Conservation (phyloP, 2,113 vertebrate species). For the Melanocharis versteri region DNA sequence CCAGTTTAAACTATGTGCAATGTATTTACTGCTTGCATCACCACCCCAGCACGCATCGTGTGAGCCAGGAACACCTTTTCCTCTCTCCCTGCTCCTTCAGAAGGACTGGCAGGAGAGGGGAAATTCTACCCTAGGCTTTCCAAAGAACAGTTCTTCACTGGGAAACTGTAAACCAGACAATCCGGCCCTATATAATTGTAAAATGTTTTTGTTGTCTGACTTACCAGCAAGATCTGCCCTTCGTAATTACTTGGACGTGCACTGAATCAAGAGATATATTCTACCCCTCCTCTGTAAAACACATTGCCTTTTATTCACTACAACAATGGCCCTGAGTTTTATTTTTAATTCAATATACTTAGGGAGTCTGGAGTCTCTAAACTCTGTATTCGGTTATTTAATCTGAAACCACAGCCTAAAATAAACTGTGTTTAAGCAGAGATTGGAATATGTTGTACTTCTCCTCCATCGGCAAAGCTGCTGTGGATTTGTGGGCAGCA, state of each 20-base stretch:
- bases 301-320: not conserved
- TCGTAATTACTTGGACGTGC: not conserved
- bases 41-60: fast-evolving
- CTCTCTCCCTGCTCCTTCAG: not conserved
- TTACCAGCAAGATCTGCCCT: not conserved
- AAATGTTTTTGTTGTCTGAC: not conserved
- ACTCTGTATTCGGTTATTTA: not conserved
- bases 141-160: not conserved
- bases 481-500: not conserved
- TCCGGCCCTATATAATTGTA: not conserved
- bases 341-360: not conserved
- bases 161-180: not conserved
- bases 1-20: not conserved
- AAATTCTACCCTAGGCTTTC: not conserved
- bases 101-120: not conserved
- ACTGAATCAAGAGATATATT: not conserved
- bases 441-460: not conserved
- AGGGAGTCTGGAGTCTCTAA: not conserved
- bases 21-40: not conserved
- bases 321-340: not conserved
- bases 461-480: not conserved
- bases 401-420: not conserved
- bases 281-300: not conserved
- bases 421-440: not conserved
- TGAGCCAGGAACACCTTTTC: not conserved